Evolutionary conservation across 37 sponge, comb jelly and placozoan species (phyloP).

Genomic region (Cliona cf. orientalis): DNA sequence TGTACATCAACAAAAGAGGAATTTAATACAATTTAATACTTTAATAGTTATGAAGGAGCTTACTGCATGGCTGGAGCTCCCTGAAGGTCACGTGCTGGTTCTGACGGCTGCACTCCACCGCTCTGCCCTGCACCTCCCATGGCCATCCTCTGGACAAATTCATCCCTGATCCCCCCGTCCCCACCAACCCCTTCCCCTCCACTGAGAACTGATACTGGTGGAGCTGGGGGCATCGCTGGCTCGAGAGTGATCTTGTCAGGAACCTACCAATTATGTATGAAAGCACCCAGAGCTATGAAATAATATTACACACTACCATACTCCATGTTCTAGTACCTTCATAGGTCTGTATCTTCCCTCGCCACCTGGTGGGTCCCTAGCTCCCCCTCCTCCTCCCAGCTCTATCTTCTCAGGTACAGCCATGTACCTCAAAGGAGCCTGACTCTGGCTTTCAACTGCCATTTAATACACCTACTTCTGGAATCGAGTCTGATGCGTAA

Average conservation of each 20-base stretch:
- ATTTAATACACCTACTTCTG: too few relatives aligned
- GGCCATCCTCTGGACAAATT: neutral
- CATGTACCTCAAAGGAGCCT: slow-evolving; percentile 44
- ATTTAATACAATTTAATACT: too few relatives aligned
- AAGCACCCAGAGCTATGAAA: neutral
- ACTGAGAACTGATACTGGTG: neutral
- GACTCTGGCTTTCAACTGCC: too few relatives aligned
- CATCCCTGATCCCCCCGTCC: neutral
- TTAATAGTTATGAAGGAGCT: too few relatives aligned
- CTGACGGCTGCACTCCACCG: too few relatives aligned
- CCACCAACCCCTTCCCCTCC: slow-evolving; percentile 16
- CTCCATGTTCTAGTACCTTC: slow-evolving; percentile 14
- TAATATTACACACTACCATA: neutral
- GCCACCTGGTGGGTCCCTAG: neutral
- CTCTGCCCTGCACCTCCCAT: neutral
- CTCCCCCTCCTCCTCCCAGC: slow-evolving; percentile 19
- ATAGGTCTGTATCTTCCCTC: slow-evolving; percentile 19
- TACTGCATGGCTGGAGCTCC: too few relatives aligned
- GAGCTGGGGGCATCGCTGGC: neutral
- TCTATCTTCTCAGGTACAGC: slow-evolving; percentile 70
- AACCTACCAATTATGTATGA: slow-evolving; percentile 11
- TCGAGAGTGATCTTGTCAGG: slow-evolving; percentile 67
- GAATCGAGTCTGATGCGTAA: neutral
- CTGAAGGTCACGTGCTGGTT: too few relatives aligned
- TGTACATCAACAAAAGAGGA: too few relatives aligned